Evolutionary conservation across 2,113 vertebrate genomes (phyloP).

Genomic region (Hemibagrus wyckioides): DNA sequence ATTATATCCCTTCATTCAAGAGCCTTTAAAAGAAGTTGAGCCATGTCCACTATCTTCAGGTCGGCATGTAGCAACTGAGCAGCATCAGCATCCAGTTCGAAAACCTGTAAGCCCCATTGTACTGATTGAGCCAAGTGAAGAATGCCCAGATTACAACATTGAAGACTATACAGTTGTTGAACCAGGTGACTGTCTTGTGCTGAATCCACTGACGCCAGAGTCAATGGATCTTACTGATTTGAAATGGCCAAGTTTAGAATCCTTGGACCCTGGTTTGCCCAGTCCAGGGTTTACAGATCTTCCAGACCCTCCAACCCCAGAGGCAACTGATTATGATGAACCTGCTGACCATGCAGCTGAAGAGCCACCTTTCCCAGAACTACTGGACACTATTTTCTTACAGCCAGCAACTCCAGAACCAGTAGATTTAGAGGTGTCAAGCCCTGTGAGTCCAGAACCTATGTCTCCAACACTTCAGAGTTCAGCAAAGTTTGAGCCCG

Average conservation of each 20-base stretch:
- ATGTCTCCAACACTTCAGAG: conserved; percentile 33
- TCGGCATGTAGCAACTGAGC: neutral
- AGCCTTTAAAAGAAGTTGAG: conserved; percentile 33
- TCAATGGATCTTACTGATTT: conserved; percentile 55
- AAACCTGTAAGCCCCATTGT: conserved; percentile 33
- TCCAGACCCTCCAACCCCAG: conserved; percentile 56
- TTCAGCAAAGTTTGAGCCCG: conserved; percentile 31
- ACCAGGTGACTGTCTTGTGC: conserved; percentile 45
- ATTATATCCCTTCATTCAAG: conserved; percentile 34
- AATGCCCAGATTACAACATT: conserved; percentile 24
- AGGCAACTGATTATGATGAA: conserved; percentile 47
- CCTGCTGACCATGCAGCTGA: conserved; percentile 61
- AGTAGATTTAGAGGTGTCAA: conserved; percentile 25
- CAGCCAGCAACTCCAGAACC: conserved; percentile 54
- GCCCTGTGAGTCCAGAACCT: conserved; percentile 27
- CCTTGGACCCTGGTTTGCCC: conserved; percentile 49
- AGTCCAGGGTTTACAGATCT: conserved; percentile 47
- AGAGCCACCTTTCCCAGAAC: conserved; percentile 73
- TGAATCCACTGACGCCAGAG: conserved; percentile 53
- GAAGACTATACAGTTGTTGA: conserved; percentile 47
- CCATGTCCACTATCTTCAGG: neutral
- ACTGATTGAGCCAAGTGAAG: conserved; percentile 17
- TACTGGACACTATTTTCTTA: conserved; percentile 60
- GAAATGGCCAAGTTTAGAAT: conserved; percentile 52
- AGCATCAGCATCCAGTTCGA: conserved; percentile 4